phyloP scores from a whole-genome alignment of 2,888 invertebrate genomes.

The Nemotelus nigrinus region DNA sequence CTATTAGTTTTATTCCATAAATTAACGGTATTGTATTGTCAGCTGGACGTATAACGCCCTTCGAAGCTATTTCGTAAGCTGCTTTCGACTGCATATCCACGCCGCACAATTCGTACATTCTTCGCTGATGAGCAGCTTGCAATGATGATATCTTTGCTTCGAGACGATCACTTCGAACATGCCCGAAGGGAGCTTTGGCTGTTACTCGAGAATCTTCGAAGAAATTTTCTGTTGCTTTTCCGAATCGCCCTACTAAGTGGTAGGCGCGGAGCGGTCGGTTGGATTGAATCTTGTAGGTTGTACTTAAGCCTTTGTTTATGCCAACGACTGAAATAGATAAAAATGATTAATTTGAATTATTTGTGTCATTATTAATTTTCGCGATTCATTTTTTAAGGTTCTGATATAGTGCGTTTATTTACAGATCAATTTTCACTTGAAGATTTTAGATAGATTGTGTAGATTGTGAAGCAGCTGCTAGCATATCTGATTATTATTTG shows the following conservation, averaged over 20 bases:
- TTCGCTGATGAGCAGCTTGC: constrained; percentile 86
- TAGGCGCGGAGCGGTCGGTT: constrained; percentile 75
- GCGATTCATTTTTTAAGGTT: too few relatives aligned
- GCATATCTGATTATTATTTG: too few relatives aligned
- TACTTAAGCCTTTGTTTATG: constrained; percentile 72
- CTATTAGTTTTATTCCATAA: constrained; percentile 85
- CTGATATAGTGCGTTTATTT: too few relatives aligned
- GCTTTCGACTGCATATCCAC: constrained; percentile 86
- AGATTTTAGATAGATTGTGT: too few relatives aligned
- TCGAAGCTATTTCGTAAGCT: constrained; percentile 87
- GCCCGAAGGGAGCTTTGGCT: constrained; percentile 75
- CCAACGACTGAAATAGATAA: constrained; percentile 71
- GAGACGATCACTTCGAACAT: constrained; percentile 75
- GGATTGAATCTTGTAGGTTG: constrained; percentile 69
- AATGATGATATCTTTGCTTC: constrained; percentile 80
- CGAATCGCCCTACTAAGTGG: constrained; percentile 79
- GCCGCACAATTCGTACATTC: constrained; percentile 83
- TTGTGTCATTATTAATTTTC: too few relatives aligned
- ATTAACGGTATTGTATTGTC: constrained; percentile 77
- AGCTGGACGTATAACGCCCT: constrained; percentile 83
- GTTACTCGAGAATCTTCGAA: constrained; percentile 77
- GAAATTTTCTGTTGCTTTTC: constrained; percentile 78
- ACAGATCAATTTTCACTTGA: too few relatives aligned
- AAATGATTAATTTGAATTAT: too few relatives aligned
- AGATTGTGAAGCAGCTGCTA: too few relatives aligned